Conservation (phyloP, 2,888 invertebrate species). For the Scaptomyza reducta region DNA sequence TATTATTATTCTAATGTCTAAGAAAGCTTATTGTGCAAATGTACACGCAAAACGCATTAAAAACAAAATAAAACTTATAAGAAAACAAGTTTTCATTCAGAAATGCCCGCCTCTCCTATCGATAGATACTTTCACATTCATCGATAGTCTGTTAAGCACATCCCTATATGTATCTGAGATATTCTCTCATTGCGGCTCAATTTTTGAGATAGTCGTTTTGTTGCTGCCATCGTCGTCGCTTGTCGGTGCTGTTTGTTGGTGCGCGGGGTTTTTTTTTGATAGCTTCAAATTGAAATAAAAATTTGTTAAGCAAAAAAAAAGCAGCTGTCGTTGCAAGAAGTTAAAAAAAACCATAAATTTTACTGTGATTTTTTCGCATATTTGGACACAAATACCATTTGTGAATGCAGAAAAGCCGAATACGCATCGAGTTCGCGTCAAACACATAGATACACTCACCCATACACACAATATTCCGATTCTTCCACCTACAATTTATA, state of each 20-base stretch:
- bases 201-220: slow-evolving; percentile 65
- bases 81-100: slow-evolving; percentile 30
- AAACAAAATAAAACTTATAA: slow-evolving; percentile 72
- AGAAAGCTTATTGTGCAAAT: slow-evolving; percentile 77
- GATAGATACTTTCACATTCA: slow-evolving; percentile 6
- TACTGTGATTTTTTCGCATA: slow-evolving; percentile 60
- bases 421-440: slow-evolving; percentile 38
- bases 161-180: slow-evolving; percentile 57
- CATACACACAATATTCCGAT: slow-evolving; percentile 28
- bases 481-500: slow-evolving; percentile 49
- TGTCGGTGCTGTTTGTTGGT: slow-evolving; percentile 58
- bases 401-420: slow-evolving; percentile 49
- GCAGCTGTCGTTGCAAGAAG: slow-evolving; percentile 38
- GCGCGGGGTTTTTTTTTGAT: slow-evolving; percentile 68
- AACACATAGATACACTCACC: slow-evolving; percentile 33
- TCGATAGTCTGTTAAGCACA: slow-evolving; percentile 25
- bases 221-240: slow-evolving; percentile 68
- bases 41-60: slow-evolving; percentile 78
- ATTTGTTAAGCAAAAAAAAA: slow-evolving; percentile 50
- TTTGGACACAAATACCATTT: slow-evolving; percentile 39
- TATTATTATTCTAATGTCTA: slow-evolving; percentile 68
- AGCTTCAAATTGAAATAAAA: slow-evolving; percentile 59
- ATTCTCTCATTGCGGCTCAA: slow-evolving; percentile 52
- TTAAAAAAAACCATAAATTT: slow-evolving; percentile 41
- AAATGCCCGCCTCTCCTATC: slow-evolving; percentile 20